Percentiles rank a stretch among this genome's conserved stretches.
Evolutionary conservation across 2,113 vertebrate species (phyloP).

Genomic region (Istiophorus platypterus): DNA sequence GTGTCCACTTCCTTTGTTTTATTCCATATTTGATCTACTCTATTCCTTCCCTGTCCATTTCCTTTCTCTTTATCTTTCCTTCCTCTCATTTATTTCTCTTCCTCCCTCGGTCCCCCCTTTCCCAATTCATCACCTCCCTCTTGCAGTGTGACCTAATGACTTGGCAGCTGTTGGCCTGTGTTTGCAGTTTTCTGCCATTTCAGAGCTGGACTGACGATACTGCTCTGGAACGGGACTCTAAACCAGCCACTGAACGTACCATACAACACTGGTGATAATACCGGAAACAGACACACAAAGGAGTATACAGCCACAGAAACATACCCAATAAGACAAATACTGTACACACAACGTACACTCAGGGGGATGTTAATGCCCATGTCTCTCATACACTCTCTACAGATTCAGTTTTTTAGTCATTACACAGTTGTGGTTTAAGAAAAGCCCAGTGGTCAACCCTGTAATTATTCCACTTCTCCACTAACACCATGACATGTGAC

Average conservation of each 20-base stretch:
- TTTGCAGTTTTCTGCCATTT: conserved; percentile 65
- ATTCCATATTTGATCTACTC: background rate
- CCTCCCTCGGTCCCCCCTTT: background rate
- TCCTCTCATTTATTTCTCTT: background rate
- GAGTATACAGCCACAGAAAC: background rate
- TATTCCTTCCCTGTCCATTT: background rate
- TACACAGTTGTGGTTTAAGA: conserved; percentile 39
- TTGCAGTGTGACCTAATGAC: conserved; percentile 69
- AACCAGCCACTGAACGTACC: conserved; percentile 23
- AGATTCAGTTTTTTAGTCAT: conserved; percentile 46
- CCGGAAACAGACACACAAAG: conserved; percentile 11
- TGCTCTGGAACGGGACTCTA: conserved; percentile 26
- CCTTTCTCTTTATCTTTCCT: background rate
- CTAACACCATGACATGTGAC: conserved; percentile 14
- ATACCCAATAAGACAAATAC: background rate
- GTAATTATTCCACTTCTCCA: conserved; percentile 17
- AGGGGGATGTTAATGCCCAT: background rate
- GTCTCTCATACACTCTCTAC: background rate
- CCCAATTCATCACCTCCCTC: conserved; percentile 50
- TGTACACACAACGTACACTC: background rate
- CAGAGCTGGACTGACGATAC: conserved; percentile 21
- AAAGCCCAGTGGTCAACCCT: conserved; percentile 15
- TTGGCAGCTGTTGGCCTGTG: conserved; percentile 71
- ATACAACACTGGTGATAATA: background rate
- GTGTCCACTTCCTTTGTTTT: background rate